phyloP scores from a whole-genome alignment of 2,888 invertebrate genomes.

The Dione juno region DNA sequence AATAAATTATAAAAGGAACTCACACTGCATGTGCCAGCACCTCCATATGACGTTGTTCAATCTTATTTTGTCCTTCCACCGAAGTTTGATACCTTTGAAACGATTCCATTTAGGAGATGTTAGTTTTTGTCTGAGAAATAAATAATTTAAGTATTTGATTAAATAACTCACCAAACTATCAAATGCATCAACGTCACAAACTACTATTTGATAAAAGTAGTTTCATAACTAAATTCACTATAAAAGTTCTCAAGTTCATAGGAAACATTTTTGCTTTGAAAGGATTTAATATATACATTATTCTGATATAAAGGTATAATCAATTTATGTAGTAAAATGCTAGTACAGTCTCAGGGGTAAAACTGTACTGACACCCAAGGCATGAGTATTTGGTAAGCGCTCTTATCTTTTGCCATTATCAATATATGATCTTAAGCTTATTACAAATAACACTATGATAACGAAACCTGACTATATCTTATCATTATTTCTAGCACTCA shows the following conservation, averaged over 20 bases:
- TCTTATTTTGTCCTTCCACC: slow-evolving; percentile 99
- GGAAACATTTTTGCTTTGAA: slow-evolving; percentile 70
- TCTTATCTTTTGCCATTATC: slow-evolving; percentile 72
- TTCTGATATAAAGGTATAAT: slow-evolving; percentile 54
- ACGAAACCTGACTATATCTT: slow-evolving; percentile 72
- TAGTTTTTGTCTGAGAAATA: slow-evolving; percentile 94
- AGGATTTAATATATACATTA: slow-evolving; percentile 66
- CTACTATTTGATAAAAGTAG: slow-evolving; percentile 60
- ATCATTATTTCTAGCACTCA: slow-evolving; percentile 65
- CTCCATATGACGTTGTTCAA: slow-evolving; percentile 99
- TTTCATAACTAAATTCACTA: slow-evolving; percentile 62
- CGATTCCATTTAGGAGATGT: slow-evolving; percentile 99
- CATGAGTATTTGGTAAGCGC: slow-evolving; percentile 61
- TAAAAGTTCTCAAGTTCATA: slow-evolving; percentile 65
- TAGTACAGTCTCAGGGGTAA: slow-evolving; percentile 60
- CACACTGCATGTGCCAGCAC: slow-evolving; percentile 99
- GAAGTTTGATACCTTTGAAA: slow-evolving; percentile 97
- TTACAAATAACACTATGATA: slow-evolving; percentile 77
- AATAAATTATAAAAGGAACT: slow-evolving; percentile 59
- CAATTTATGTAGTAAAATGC: slow-evolving; percentile 50
- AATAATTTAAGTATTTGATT: slow-evolving; percentile 48
- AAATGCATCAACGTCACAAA: slow-evolving; percentile 66
- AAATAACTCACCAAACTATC: slow-evolving; percentile 67
- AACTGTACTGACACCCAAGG: slow-evolving; percentile 64
- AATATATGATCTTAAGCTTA: slow-evolving; percentile 77